Base-by-base conservation (phyloP, 2,797 vertebrate species). In the Tragelaphus eurycerus region DNA sequence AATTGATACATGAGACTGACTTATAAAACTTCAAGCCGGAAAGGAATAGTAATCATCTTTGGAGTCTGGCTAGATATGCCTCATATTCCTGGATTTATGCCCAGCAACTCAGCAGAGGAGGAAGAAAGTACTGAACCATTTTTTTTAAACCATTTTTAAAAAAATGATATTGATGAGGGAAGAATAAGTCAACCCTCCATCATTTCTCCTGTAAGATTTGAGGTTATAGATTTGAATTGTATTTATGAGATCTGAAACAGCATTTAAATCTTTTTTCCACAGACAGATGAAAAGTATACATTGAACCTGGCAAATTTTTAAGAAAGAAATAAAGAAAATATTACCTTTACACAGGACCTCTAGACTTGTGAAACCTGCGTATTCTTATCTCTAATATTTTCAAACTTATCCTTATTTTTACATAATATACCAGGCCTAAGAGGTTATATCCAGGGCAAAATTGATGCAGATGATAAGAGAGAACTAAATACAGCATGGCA, bases 21-120 rank as follows among this genome's bases (percentile, higher is more conserved):
- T 95, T 97, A 90, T 57, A 79, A 96, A 96, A 92, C 62, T 86
- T 60, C 19, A 95, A 90, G 64, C 60, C 5, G 11, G 52, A 78
- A 92, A 96, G 57, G 29, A 90, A 83, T 25, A 55, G 76, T 94
- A 96, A 88, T 95, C 85, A 60, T 96, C 89, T 64, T 93, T 84
- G 59, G 29, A 60, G 38, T 84, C 74, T 76, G 60, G 13, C 31
- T 86, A 7, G 29, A 15, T 43, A 50, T 64, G 31, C 92, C 43
- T 95, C 55, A 4, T 55, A 67, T 67, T 83, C 43, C 62, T 84
- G 91, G 94, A 96, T 59, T 84, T 95, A 92, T 79, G 81, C 64
- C 91, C 38, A 81, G 82, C 55, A 81, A 76, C 57, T 96, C 90
- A 95, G 74, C 27, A 25, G 27, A 86, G 15, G 62, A 76, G 86